phyloP scores from a whole-genome alignment of 2,888 invertebrate genomes.

The Mythimna loreyi region DNA sequence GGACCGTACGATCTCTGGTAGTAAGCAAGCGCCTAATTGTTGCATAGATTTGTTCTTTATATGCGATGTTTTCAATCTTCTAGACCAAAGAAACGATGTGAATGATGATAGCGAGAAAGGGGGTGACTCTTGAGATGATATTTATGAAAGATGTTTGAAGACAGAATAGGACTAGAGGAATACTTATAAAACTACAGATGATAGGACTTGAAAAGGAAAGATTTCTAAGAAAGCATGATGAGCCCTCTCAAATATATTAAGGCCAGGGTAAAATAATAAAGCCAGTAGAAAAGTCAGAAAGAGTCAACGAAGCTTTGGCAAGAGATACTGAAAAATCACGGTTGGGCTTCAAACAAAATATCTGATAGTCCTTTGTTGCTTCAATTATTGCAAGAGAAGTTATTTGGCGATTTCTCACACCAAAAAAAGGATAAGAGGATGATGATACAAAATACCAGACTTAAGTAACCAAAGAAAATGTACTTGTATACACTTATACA shows the following conservation, averaged over 20 bases:
- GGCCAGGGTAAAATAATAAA: no score
- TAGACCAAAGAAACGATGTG: not conserved
- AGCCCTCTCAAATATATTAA: no score
- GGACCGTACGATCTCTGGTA: slow-evolving; percentile 52
- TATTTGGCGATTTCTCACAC: not conserved
- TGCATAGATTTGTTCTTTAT: slow-evolving; percentile 37
- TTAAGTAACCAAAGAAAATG: not conserved
- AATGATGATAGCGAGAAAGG: not conserved
- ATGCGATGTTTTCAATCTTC: slow-evolving; percentile 35
- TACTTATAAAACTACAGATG: not conserved
- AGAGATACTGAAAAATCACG: no score
- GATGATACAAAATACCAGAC: not conserved
- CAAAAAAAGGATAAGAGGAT: not conserved
- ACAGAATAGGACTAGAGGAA: not conserved
- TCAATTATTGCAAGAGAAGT: no score
- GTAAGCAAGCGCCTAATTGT: slow-evolving; percentile 57
- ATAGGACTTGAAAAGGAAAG: not conserved
- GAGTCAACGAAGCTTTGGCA: no score
- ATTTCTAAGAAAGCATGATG: not conserved
- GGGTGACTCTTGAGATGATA: not conserved
- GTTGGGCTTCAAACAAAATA: no score
- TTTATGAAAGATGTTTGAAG: not conserved
- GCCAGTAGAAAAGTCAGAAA: no score
- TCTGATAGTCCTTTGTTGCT: no score
- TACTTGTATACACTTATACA: not conserved